A percentile compares a stretch with the other conserved stretches of the same genome.
Conservation (phyloP, 2,888 invertebrate species). For the Melikaiella ostensackeni region DNA sequence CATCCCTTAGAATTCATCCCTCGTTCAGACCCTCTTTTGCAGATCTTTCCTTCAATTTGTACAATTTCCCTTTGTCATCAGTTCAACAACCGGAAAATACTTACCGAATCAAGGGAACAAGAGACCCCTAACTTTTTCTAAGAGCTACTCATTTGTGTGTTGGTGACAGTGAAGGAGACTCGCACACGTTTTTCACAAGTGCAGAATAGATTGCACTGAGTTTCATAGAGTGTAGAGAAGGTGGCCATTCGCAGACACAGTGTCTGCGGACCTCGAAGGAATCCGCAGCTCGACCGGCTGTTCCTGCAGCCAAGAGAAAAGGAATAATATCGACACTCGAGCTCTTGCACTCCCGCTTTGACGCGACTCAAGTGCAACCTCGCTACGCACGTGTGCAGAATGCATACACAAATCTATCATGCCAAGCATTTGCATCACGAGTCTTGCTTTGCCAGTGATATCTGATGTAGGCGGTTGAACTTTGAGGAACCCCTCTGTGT, state of each 20-base stretch:
- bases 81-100: slow-evolving; percentile 7
- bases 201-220: neutral
- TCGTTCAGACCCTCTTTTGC: neutral
- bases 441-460: slow-evolving; percentile 10
- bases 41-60: neutral
- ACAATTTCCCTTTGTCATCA: neutral
- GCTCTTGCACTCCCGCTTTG: slow-evolving; percentile 22
- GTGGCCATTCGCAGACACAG: slow-evolving; percentile 31
- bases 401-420: slow-evolving; percentile 36
- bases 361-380: slow-evolving; percentile 17
- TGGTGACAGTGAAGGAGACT: neutral
- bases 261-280: slow-evolving; percentile 34
- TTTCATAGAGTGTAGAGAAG: neutral
- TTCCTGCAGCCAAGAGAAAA: slow-evolving; percentile 29
- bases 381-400: slow-evolving; percentile 19
- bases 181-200: neutral
- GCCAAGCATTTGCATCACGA: slow-evolving; percentile 30
- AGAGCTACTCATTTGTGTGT: neutral
- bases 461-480: slow-evolving; percentile 28
- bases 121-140: neutral
- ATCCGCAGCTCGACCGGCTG: slow-evolving; percentile 18
- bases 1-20: neutral
- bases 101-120: neutral
- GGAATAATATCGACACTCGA: slow-evolving; percentile 33
- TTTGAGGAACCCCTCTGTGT: slow-evolving; percentile 12